A percentile compares a stretch with the other conserved stretches of the same genome.
phyloP scores from a whole-genome alignment of 2,797 vertebrate genomes.

The Molothrus ater region DNA sequence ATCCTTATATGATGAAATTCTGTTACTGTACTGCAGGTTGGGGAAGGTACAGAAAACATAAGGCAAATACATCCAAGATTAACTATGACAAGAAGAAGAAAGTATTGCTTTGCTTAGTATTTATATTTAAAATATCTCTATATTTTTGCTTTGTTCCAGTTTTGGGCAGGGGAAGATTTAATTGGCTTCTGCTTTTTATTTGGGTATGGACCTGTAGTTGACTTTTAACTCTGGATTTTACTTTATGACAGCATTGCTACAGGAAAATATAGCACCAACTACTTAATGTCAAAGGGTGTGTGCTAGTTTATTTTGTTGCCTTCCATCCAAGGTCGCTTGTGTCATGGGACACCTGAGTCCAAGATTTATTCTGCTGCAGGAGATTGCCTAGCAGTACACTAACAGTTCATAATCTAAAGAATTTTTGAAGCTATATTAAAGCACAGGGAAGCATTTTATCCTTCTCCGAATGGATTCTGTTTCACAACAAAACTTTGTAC shows the following conservation, averaged over 20 bases:
- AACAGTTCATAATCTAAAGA: background rate
- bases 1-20: background rate
- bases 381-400: background rate
- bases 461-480: background rate
- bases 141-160: background rate
- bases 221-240: background rate
- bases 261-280: background rate
- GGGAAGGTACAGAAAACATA: background rate
- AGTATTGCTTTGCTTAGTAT: background rate
- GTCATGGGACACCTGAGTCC: background rate
- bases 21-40: background rate
- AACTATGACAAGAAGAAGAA: background rate
- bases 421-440: background rate
- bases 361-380: background rate
- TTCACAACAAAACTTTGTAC: background rate
- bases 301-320: slow-evolving; percentile 21
- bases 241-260: background rate
- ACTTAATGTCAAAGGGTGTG: background rate
- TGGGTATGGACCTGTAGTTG: background rate
- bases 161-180: background rate
- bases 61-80: background rate
- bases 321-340: background rate
- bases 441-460: background rate
- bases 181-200: background rate
- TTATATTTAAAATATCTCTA: background rate